phyloP scores from a whole-genome alignment of 2,888 invertebrate species.

The Lasioglossum villosulum region DNA sequence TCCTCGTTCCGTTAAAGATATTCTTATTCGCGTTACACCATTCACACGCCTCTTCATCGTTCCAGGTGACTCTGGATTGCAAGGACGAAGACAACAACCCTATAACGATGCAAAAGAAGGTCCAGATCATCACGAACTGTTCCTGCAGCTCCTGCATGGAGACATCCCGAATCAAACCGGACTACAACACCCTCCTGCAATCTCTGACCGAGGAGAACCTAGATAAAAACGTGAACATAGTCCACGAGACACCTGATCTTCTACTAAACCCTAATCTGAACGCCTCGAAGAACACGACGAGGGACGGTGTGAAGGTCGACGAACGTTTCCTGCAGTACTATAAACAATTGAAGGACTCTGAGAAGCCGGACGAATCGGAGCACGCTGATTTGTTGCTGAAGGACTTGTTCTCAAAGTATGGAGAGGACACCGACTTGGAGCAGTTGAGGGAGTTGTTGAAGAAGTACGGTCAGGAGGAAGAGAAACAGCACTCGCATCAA shows the following conservation, averaged over 20 bases:
- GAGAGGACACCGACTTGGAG: constrained; percentile 77
- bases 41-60: background rate
- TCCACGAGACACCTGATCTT: constrained; percentile 83
- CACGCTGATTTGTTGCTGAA: constrained; percentile 24
- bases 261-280: constrained; percentile 80
- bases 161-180: constrained; percentile 81
- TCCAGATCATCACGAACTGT: constrained; percentile 89
- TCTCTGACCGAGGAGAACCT: constrained; percentile 79
- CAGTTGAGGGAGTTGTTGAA: constrained; percentile 77
- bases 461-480: constrained; percentile 73
- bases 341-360: constrained; percentile 76
- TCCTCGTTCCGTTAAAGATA: background rate
- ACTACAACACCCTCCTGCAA: constrained; percentile 81
- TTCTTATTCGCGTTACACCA: background rate
- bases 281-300: constrained; percentile 80
- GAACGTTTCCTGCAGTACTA: constrained; percentile 85
- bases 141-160: constrained; percentile 88
- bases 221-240: constrained; percentile 78
- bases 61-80: constrained; percentile 87
- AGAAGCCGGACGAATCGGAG: constrained; percentile 78
- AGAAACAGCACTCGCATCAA: constrained; percentile 77
- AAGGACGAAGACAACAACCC: constrained; percentile 85
- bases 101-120: constrained; percentile 86
- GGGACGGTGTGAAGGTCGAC: constrained; percentile 84
- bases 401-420: constrained; percentile 77